Base-by-base conservation (phyloP, 2,113 vertebrate genomes). In the Alethe castanea region DNA sequence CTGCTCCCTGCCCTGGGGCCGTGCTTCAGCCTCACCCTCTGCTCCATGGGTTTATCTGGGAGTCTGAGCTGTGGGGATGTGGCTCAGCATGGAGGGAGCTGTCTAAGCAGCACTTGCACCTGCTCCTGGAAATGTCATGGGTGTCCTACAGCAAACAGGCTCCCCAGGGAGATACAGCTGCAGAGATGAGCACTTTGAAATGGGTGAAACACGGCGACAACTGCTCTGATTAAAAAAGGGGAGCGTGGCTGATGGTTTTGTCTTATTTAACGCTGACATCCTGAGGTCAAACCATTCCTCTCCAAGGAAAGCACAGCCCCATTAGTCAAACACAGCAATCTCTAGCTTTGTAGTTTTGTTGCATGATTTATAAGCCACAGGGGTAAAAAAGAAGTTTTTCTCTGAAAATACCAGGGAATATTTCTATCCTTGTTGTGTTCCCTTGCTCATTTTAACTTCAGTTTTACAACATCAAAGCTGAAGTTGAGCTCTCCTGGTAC, bases 191-290 rank as follows among this genome's bases (percentile, higher is more conserved):
- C 8, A 0, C 74, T 76, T 86, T 48, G 88, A 33, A 79, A 33
- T 2, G 47, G 64, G 33, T 5, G 60, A 40, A 86, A 65, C 33
- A 3, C 45, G 5, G 92, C 0, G 2, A 19, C 57, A 60, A 20
- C 2, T 0, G 28, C 6, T 42, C n/a, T 28, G 81, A 76, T 83
- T 54, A 44, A 57, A 78, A 61, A 56, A 64, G 47, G 67, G 65
- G 64, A 89, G 42, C 3, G 0, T 38, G 11, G 3, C 6, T 19
- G 47, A 36, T 86, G 93, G 92, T 65, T 97, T 97, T 96, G 88
- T 96, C 95, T 97, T 95, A 88, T 90, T 96, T 96, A 96, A 88
- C n/a, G 93, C 88, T 95, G 95, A 95, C 96, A 95, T 91, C 88
- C 94, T 77, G 95, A 94, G 97, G 97, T 97, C 96, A 97, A 90